Base-by-base conservation (phyloP, 2,113 vertebrate species). In the Salminus brasiliensis region DNA sequence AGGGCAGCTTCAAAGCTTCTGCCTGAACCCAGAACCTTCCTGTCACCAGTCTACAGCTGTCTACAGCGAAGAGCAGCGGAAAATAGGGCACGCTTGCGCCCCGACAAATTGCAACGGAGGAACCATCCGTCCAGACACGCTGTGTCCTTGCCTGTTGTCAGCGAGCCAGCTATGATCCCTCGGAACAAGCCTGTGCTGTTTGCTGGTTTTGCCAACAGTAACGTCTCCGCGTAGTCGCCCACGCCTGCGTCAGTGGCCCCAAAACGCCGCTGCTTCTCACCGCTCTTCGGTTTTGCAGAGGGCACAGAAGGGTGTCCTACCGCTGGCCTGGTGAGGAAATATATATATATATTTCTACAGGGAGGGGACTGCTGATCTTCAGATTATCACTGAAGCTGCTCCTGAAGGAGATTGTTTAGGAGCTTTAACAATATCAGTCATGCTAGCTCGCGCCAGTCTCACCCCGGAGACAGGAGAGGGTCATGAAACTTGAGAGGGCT, bases 401-500 rank as follows among this genome's bases (percentile, higher is more conserved):
- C 85, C 84, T 87, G 88, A 92, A 91, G 89, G 87, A 92, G 91
- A 91, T 87, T 89, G 89, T 90, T 85, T 86, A 90, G 89, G 74
- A 80, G 90, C 90, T 91, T 91, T 92, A 90, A 91, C 89, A 91
- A 89, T 90, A 92, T 93, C 91, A 91, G 92, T 92, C 92, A 93
- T 88, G 90, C 92, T 88, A 85, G 92, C 92, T 90, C 91, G 91
- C 85, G 88, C 89, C 79, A 62, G 90, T 90, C 90, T 91, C 91
- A 91, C 93, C 92, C 92, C 82, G 84, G 91, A 93, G 92, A 93
- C 87, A 80, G 85, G 90, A 88, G 85, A 79, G 89, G 92, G 91
- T 93, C 93, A 93, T 90, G 91, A 92, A 91, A 92, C 90, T 92
- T 88, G 91, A 93, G 91, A 91, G 91, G 79, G 92, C 91, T 92